Percentiles rank a stretch among this genome's conserved stretches.
phyloP scores from a whole-genome alignment of 2,113 vertebrate species.

The Steatornis caripensis region DNA sequence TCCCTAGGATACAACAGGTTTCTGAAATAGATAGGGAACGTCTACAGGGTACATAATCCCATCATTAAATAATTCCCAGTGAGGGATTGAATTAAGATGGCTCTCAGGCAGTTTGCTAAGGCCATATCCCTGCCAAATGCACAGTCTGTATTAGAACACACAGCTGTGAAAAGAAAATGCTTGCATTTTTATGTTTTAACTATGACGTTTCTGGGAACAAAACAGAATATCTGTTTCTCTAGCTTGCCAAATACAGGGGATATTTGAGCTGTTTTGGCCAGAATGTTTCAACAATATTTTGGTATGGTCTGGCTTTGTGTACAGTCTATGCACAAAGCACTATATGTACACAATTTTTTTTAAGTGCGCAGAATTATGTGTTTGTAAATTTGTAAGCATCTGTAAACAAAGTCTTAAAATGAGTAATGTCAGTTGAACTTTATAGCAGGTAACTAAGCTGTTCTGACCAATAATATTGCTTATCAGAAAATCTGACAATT shows the following conservation, averaged over 20 bases:
- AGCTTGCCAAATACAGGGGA: background rate
- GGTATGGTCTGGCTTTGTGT: background rate
- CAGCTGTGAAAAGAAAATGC: background rate
- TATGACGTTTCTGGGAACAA: background rate
- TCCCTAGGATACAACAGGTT: background rate
- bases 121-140: background rate
- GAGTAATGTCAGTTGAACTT: background rate
- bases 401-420: background rate
- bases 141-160: background rate
- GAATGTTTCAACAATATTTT: background rate
- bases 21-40: background rate
- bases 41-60: background rate
- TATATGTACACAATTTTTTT: background rate
- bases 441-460: background rate
- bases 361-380: background rate
- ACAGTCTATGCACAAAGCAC: background rate
- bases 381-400: background rate
- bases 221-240: background rate
- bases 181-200: background rate
- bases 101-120: background rate
- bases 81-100: background rate
- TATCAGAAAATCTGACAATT: background rate
- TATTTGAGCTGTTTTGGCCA: background rate
- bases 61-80: background rate
- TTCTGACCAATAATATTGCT: background rate